These are phyloP conservation scores for Hermatobates lingyangjiaoensis DNA, from an alignment of 1,140 invertebrate species.

Conservation along the genomic window DNA sequence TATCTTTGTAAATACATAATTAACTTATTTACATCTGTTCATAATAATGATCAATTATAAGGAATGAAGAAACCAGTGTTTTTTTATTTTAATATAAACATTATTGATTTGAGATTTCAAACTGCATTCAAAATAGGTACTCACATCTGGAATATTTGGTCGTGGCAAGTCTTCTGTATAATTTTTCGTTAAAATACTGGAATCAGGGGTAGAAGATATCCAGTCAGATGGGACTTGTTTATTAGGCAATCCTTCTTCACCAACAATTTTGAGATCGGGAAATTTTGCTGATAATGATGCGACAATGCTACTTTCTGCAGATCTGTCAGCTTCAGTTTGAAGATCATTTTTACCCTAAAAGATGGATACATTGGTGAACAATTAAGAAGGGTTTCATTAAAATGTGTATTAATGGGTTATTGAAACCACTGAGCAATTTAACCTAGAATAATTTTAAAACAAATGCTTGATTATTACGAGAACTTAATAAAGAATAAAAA, in stretches of 20 bases:
- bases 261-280: slow-evolving; percentile 73
- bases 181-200: slow-evolving; percentile 43
- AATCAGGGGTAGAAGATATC: slow-evolving; percentile 46
- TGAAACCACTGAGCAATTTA: too few species aligned
- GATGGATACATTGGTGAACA: too few species aligned
- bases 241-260: slow-evolving; percentile 60
- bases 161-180: slow-evolving; percentile 47
- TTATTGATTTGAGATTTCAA: too few species aligned
- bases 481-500: too few species aligned
- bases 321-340: slow-evolving; percentile 92
- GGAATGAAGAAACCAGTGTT: too few species aligned
- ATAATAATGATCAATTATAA: too few species aligned
- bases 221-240: slow-evolving; percentile 43
- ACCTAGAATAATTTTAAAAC: neutral
- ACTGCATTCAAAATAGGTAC: slow-evolving; percentile 6
- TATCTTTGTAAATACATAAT: too few species aligned
- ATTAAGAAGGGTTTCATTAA: too few species aligned
- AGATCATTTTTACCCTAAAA: slow-evolving; percentile 23
- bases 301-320: slow-evolving; percentile 81
- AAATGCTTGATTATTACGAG: neutral
- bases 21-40: too few species aligned
- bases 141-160: slow-evolving; percentile 35
- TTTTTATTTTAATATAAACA: too few species aligned
- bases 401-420: too few species aligned
- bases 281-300: slow-evolving; percentile 65